Conservation (phyloP, 2,888 invertebrate genomes). For the Drosophila eohydei region DNA sequence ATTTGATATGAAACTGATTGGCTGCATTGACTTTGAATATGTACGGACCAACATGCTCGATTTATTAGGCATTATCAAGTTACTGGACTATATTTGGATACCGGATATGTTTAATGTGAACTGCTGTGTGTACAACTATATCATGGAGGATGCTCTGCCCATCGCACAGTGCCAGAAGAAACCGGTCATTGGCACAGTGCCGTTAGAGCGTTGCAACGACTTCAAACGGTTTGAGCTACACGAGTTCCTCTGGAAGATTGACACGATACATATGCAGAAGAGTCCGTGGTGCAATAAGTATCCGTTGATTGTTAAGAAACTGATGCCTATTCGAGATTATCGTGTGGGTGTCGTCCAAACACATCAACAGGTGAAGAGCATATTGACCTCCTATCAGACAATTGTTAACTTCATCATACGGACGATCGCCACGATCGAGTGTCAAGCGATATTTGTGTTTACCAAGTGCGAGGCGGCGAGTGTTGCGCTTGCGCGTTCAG, state of each 20-base stretch:
- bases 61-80: conserved; percentile 75
- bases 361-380: conserved; percentile 60
- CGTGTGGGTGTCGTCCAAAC: conserved; percentile 69
- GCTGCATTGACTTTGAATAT: conserved; percentile 75
- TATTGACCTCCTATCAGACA: conserved; percentile 71
- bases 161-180: conserved; percentile 74
- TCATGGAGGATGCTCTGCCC: conserved; percentile 76
- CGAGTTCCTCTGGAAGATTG: conserved; percentile 78
- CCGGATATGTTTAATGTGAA: conserved; percentile 74
- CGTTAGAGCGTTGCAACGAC: conserved; percentile 81
- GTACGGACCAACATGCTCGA: conserved; percentile 78
- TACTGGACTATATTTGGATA: conserved; percentile 82
- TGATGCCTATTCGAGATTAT: conserved; percentile 79
- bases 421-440: conserved; percentile 81
- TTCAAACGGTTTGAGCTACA: conserved; percentile 82
- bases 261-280: conserved; percentile 83
- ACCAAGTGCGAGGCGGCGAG: conserved; percentile 76
- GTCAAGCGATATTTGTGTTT: conserved; percentile 81
- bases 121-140: conserved; percentile 62
- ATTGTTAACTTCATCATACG: conserved; percentile 82
- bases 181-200: conserved; percentile 82
- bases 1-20: conserved; percentile 72
- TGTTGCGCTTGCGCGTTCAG: conserved; percentile 72
- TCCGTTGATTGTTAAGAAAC: conserved; percentile 83
- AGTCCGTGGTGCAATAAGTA: conserved; percentile 82